phyloP scores from a whole-genome alignment of 2,888 invertebrate genomes.

The Catocala nupta region DNA sequence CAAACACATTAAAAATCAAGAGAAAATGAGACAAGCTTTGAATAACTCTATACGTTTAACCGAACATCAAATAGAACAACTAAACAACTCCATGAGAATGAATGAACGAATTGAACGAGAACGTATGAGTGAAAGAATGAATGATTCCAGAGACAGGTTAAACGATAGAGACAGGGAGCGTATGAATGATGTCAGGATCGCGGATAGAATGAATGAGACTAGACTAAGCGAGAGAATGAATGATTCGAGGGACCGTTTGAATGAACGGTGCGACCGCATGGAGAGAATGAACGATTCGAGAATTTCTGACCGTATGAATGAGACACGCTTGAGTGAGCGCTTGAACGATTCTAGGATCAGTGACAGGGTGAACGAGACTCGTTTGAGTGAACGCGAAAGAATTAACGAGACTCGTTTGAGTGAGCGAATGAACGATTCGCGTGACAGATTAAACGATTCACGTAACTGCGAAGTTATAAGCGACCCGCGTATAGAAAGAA shows the following conservation, averaged over 20 bases:
- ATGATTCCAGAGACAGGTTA: constrained; percentile 32
- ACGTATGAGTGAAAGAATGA: constrained; percentile 48
- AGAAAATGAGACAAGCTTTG: constrained; percentile 66
- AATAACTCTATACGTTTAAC: constrained; percentile 56
- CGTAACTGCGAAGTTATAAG: constrained; percentile 42
- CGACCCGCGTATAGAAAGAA: constrained; percentile 31
- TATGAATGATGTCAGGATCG: constrained; percentile 41
- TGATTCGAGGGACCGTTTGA: constrained; percentile 43
- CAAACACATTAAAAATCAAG: constrained; percentile 71
- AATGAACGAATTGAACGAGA: constrained; percentile 45
- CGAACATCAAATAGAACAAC: constrained; percentile 61
- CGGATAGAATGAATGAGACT: constrained; percentile 36
- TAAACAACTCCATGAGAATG: constrained; percentile 66
- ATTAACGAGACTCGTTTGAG: constrained; percentile 44
- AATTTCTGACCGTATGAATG: constrained; percentile 35
- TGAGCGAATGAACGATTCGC: constrained; percentile 47
- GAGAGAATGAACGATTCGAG: constrained; percentile 40
- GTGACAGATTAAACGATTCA: constrained; percentile 50
- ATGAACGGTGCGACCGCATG: constrained; percentile 32
- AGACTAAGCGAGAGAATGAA: constrained; percentile 43
- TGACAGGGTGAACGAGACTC: constrained; percentile 47
- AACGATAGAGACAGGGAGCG: constrained; percentile 36
- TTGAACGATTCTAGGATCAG: constrained; percentile 29
- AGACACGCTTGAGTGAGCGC: constrained; percentile 27
- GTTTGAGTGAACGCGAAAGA: constrained; percentile 32